Base-by-base conservation (phyloP, 2,888 invertebrate species). In the Nomada lathburiana region DNA sequence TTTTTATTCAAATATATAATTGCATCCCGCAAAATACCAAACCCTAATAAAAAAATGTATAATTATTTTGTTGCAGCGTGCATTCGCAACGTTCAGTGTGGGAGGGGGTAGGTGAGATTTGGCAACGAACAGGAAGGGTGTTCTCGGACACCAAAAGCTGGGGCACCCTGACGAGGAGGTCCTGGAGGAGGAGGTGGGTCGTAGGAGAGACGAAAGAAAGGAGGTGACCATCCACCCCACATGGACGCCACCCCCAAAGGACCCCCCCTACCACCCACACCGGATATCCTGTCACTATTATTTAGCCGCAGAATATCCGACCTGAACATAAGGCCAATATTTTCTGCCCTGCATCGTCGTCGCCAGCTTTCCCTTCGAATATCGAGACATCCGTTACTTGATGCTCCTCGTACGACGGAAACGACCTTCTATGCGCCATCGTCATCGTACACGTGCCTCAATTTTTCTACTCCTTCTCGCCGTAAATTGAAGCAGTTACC, bases 161-260 rank as follows among this genome's bases (percentile, higher is more conserved):
- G 90, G 87, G 87, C 87, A 89, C 84, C 80, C 79, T 76, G 85
- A 88, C 85, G 89, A 88, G 88, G 86, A 89, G 88, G 86, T 88
- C 86, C 88, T 89, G 90, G 88, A 83, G 86, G 83, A 89, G 85
- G 79, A 83, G 85, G 86, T 73, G 80, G 86, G 78, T 80, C 77
- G 81, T 52, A 83, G 84, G 87, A 69, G 81, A 76, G 83, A 86
- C 87, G 86, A 85, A 88, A 88, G 89, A 77, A 77, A 77, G 80
- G 89, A 91, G 93, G 92, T 93, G 93, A 93, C 92, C 92, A 91
- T 90, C 87, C 87, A 91, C 91, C 89, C 92, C 93, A 93, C 93
- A 93, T 93, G 93, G 93, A 93, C 93, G 90, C 93, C 93, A 91
- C 88, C 92, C 90, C 84, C 89, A 89, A 89, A 88, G 89, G 80